Base-by-base conservation (phyloP, 2,797 vertebrate species). In the Novumbra hubbsi region DNA sequence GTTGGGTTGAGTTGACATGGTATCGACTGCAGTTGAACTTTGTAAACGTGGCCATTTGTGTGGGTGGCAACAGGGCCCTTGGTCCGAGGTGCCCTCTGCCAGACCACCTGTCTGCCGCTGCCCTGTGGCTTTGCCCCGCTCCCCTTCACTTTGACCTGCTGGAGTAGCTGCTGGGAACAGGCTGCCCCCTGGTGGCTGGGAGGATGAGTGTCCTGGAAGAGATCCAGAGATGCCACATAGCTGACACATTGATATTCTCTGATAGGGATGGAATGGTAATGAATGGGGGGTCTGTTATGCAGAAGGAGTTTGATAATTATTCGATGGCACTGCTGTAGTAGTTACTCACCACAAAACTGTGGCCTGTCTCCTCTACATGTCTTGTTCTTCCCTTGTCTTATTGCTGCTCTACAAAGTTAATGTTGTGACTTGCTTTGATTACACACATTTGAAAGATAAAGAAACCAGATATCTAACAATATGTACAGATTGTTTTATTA, bases 21-120 rank as follows among this genome's bases (percentile, higher is more conserved):
- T 71, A 64, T 83, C 62, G 21, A 74, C 69, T 75, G 74, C 80
- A 82, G 79, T 60, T 81, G 81, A 89, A 83, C 90, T 91, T 90
- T 90, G 88, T 83, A 71, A 85, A 73, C 21, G 57, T 57, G 28
- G 5, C 17, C 11, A 30, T 65, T 88, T 89, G 81, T 88, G 76
- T 78, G n/a, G 9, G 64, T 87, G 71, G 81, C 80, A 83, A 81
- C 79, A 82, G 86, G 75, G 78, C 77, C 73, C 75, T 73, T 74
- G 14, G 32, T 79, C 73, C 73, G 72, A 68, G 79, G 72, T 73
- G 76, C 78, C 76, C 76, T 77, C 69, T 91, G 90, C 84, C 92
- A 92, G 74, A 92, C 85, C 79, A 93, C 88, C 72, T 94, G 91
- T 85, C 84, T 94, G 41, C 9, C 94, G 34, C 52, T 94, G 68